These are phyloP conservation scores for Tryphoninae sp. DNA, from an alignment of 2,888 invertebrate species.

Conservation along the genomic window DNA sequence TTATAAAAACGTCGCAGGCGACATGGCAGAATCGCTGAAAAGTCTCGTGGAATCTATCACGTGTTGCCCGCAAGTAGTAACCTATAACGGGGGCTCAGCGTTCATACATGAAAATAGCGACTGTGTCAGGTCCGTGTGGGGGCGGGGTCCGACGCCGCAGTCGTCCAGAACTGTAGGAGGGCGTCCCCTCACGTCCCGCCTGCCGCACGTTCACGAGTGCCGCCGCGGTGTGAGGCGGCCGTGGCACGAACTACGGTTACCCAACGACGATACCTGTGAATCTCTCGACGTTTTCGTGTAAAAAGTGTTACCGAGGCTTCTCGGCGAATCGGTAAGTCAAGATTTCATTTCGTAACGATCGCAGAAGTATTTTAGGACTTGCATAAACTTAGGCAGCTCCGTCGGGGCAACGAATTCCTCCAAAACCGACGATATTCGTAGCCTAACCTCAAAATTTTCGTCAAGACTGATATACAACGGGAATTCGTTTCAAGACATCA, in stretches of 20 bases:
- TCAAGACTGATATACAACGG: neutral
- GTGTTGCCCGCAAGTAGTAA: conserved; percentile 30
- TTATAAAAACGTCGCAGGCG: neutral
- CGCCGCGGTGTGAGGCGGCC: conserved; percentile 63
- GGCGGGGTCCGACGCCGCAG: conserved; percentile 64
- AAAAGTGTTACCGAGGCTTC: conserved; percentile 41
- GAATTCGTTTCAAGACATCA: conserved; percentile 50
- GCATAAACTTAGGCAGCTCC: neutral
- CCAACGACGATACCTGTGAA: conserved; percentile 71
- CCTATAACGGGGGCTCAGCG: conserved; percentile 48
- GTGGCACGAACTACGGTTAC: conserved; percentile 76
- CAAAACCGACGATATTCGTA: conserved; percentile 7
- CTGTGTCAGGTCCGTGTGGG: conserved; percentile 56
- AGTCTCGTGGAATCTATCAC: conserved; percentile 34
- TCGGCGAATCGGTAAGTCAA: conserved; percentile 44
- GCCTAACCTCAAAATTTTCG: conserved; percentile 70
- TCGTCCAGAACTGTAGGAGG: conserved; percentile 41
- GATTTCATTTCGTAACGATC: conserved; percentile 10
- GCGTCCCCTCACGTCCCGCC: conserved; percentile 52
- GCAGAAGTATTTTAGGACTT: neutral
- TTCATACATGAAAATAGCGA: conserved; percentile 53
- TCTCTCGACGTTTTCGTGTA: conserved; percentile 68
- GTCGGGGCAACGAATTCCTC: too few relatives aligned
- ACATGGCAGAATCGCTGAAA: conserved; percentile 20
- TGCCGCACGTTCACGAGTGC: conserved; percentile 64